A percentile compares a stretch with the other conserved stretches of the same genome.
These are phyloP conservation scores for Sesia bembeciformis DNA, from an alignment of 2,888 invertebrate species.

Conservation along the genomic window DNA sequence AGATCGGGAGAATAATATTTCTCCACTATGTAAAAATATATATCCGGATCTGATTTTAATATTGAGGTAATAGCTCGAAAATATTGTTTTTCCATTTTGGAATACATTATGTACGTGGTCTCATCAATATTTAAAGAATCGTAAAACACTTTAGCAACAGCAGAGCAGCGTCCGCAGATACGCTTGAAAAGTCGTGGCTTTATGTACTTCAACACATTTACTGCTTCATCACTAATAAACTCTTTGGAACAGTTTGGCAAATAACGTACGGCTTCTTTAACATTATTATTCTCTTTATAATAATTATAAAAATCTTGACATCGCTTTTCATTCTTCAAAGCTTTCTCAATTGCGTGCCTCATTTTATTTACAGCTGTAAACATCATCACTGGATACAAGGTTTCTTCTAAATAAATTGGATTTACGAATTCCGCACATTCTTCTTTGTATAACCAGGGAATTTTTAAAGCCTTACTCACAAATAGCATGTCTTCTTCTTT, in stretches of 20 bases:
- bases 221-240: neutral
- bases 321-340: conserved; percentile 23
- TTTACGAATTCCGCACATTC: conserved; percentile 30
- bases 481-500: conserved; percentile 46
- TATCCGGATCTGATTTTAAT: neutral
- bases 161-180: neutral
- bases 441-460: conserved; percentile 36
- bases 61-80: neutral
- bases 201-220: neutral
- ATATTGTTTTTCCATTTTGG: neutral
- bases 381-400: conserved; percentile 40
- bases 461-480: conserved; percentile 42
- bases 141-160: neutral
- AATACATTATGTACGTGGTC: neutral
- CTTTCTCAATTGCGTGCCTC: conserved; percentile 32
- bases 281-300: conserved; percentile 25
- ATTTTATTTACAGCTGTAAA: conserved; percentile 35
- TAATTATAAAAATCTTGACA: conserved; percentile 34
- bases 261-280: conserved; percentile 30
- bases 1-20: neutral
- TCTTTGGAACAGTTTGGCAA: conserved; percentile 9
- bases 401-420: conserved; percentile 34
- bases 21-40: neutral
- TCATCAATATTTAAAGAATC: neutral
- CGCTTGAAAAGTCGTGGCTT: neutral